Evolutionary conservation across 1,140 invertebrate genomes (phyloP).

Genomic region (Lasioglossum baleicum): DNA sequence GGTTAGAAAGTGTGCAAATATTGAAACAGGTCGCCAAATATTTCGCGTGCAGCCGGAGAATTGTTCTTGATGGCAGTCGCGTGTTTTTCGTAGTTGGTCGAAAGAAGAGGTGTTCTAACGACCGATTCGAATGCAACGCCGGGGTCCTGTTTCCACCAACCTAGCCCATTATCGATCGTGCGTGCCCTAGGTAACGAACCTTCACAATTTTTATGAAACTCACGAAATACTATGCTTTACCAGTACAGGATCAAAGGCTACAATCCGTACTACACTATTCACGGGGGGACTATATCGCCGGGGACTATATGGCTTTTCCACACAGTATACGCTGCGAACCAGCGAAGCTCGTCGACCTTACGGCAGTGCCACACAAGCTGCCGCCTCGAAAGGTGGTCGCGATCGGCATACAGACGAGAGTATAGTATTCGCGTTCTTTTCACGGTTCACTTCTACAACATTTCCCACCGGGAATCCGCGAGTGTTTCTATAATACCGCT

Average conservation of each 20-base stretch:
- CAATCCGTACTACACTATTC: slow-evolving; percentile 19
- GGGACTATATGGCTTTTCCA: slow-evolving; percentile 41
- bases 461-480: no score
- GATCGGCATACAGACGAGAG: slow-evolving; percentile 30
- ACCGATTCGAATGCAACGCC: background rate
- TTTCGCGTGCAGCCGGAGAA: no score
- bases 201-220: slow-evolving; percentile 32
- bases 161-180: slow-evolving; percentile 21
- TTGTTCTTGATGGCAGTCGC: background rate
- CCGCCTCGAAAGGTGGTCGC: slow-evolving; percentile 52
- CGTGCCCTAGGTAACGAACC: slow-evolving; percentile 30
- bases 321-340: slow-evolving; percentile 18
- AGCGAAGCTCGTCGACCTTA: slow-evolving; percentile 61
- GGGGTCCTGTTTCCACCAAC: background rate
- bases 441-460: background rate
- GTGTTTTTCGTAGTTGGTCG: background rate
- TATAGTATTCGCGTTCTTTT: background rate
- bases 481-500: no score
- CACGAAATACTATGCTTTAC: slow-evolving; percentile 6
- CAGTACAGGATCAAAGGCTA: slow-evolving; percentile 23
- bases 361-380: slow-evolving; percentile 52
- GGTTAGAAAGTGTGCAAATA: no score
- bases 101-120: background rate
- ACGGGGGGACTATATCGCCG: background rate
- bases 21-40: no score